phyloP scores from a whole-genome alignment of 1,140 invertebrate genomes.

The Oryzaephilus surinamensis region DNA sequence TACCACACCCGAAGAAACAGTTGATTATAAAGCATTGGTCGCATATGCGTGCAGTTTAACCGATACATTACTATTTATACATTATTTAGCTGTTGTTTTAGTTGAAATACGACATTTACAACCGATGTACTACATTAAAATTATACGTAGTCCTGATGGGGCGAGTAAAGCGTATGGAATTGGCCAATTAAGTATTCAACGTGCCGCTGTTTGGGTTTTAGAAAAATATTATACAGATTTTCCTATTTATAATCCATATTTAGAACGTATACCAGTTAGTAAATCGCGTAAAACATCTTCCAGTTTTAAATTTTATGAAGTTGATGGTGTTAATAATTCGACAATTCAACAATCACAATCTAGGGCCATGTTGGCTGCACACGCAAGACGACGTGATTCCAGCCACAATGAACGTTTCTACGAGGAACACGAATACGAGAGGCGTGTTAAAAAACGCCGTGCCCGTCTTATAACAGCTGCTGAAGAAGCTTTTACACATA shows the following conservation, averaged over 20 bases:
- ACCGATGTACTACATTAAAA: slow-evolving; percentile 81
- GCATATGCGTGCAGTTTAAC: slow-evolving; percentile 82
- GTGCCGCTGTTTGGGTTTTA: slow-evolving; percentile 86
- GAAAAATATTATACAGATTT: slow-evolving; percentile 96
- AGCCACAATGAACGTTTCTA: slow-evolving; percentile 96
- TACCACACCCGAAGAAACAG: slow-evolving; percentile 64
- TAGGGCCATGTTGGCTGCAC: slow-evolving; percentile 56
- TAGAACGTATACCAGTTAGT: slow-evolving; percentile 79
- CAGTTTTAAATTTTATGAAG: slow-evolving; percentile 95
- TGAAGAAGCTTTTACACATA: slow-evolving; percentile 95
- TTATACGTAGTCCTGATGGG: slow-evolving; percentile 90
- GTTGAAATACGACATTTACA: slow-evolving; percentile 87
- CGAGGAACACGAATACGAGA: slow-evolving; percentile 94
- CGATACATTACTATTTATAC: slow-evolving; percentile 89
- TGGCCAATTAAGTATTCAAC: slow-evolving; percentile 87
- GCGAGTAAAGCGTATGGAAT: slow-evolving; percentile 74
- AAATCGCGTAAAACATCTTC: slow-evolving; percentile 67
- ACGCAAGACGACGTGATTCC: slow-evolving; percentile 61
- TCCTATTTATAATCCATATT: slow-evolving; percentile 91
- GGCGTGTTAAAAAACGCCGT: slow-evolving; percentile 80
- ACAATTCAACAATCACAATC: slow-evolving; percentile 55
- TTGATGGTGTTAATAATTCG: slow-evolving; percentile 72
- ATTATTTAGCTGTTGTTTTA: slow-evolving; percentile 86
- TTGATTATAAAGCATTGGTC: slow-evolving; percentile 76
- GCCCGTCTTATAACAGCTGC: slow-evolving; percentile 83